Percentiles rank a stretch among this genome's conserved stretches.
Evolutionary conservation across 2,113 vertebrate species (phyloP).

Genomic region (Pseudois nayaur): DNA sequence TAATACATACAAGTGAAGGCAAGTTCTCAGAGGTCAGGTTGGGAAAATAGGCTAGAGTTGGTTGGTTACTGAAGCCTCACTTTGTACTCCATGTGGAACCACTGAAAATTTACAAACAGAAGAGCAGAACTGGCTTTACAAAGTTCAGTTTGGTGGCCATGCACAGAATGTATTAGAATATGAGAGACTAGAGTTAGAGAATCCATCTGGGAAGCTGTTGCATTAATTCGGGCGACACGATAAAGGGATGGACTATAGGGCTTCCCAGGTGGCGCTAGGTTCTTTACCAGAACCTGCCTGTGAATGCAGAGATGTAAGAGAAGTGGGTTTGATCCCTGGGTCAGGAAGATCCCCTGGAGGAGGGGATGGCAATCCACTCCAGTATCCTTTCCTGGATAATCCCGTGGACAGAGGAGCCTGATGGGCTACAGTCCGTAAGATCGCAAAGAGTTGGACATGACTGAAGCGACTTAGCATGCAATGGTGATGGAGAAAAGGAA

Average conservation of each 20-base stretch:
- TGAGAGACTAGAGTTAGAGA: not conserved
- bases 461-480: not conserved
- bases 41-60: not conserved
- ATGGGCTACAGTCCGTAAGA: not conserved
- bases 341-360: not conserved
- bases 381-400: not conserved
- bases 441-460: not conserved
- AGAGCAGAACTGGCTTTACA: not conserved
- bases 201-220: not conserved
- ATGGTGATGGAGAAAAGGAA: not conserved
- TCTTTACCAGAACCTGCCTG: not conserved
- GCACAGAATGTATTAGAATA: not conserved
- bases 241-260: not conserved
- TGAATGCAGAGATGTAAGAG: not conserved
- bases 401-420: not conserved
- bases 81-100: not conserved
- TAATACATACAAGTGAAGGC: not conserved
- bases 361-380: not conserved
- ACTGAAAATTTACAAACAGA: not conserved
- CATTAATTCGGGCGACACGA: not conserved
- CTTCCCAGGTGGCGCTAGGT: not conserved
- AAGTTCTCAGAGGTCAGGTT: not conserved
- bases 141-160: not conserved
- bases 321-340: not conserved
- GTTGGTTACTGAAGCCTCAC: not conserved